Evolutionary conservation across 2,797 vertebrate genomes (phyloP).

Genomic region (Taenioides sp.): DNA sequence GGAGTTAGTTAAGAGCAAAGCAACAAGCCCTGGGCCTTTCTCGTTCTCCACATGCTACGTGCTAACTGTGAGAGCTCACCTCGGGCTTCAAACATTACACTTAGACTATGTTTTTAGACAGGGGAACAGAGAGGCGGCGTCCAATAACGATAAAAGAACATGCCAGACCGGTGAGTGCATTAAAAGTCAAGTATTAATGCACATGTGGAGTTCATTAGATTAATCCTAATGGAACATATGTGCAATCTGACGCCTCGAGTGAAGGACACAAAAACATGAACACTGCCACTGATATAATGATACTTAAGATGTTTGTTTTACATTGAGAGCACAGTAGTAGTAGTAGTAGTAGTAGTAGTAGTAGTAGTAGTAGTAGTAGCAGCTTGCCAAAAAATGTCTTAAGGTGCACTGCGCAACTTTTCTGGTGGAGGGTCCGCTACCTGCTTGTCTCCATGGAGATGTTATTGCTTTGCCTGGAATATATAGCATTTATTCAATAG

Average conservation of each 20-base stretch:
- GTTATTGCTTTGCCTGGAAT: too few relatives aligned
- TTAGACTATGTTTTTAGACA: slow-evolving; percentile 58
- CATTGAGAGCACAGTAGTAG: too few relatives aligned
- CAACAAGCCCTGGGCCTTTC: slow-evolving; percentile 47
- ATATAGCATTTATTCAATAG: too few relatives aligned
- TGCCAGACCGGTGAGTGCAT: slow-evolving; percentile 20
- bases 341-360: too few relatives aligned
- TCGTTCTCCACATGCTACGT: slow-evolving; percentile 54
- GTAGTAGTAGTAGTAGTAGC: too few relatives aligned
- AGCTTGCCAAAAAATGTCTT: too few relatives aligned
- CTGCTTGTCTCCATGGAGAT: too few relatives aligned
- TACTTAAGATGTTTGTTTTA: background rate
- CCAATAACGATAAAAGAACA: slow-evolving; percentile 55
- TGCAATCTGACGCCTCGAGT: background rate
- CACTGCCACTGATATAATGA: slow-evolving; percentile 4
- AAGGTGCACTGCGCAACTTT: too few relatives aligned
- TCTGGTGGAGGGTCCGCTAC: too few relatives aligned
- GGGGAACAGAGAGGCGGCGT: slow-evolving; percentile 56
- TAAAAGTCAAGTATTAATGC: slow-evolving; percentile 12
- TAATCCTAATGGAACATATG: slow-evolving; percentile 6
- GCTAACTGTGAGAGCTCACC: slow-evolving; percentile 43
- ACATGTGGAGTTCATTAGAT: slow-evolving; percentile 6
- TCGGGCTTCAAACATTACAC: slow-evolving; percentile 66
- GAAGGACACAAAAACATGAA: slow-evolving; percentile 21
- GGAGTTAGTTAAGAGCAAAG: slow-evolving; percentile 70